These are phyloP conservation scores for Austrofundulus limnaeus DNA, from an alignment of 2,113 vertebrate species.

Conservation along the genomic window DNA sequence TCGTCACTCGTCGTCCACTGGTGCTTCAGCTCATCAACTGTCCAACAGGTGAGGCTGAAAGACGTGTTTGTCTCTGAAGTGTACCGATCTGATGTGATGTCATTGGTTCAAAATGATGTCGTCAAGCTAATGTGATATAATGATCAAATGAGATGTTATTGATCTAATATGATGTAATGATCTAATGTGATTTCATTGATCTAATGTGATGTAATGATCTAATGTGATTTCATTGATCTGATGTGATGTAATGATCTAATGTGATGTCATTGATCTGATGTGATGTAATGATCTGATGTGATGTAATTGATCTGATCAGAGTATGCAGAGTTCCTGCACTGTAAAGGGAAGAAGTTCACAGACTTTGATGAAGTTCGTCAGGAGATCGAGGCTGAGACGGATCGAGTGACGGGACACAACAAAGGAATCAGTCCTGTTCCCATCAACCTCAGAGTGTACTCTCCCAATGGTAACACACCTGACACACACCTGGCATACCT, in stretches of 20 bases:
- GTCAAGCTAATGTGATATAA: too few species aligned
- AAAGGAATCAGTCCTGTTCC: constrained; percentile 96
- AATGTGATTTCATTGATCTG: background rate
- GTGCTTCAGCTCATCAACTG: constrained; percentile 92
- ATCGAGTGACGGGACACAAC: constrained; percentile 91
- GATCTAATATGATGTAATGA: background rate
- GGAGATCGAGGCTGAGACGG: constrained; percentile 95
- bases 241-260: background rate
- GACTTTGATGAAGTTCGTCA: constrained; percentile 95
- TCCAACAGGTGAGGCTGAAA: constrained; percentile 82
- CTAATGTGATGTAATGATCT: background rate
- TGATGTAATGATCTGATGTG: too few species aligned
- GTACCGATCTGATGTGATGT: background rate
- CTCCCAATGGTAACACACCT: constrained; percentile 85
- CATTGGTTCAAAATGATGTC: background rate
- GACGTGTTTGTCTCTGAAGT: background rate
- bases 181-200: background rate
- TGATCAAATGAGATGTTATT: too few species aligned
- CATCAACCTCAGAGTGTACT: constrained; percentile 93
- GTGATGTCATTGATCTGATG: background rate
- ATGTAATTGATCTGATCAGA: constrained; percentile 43
- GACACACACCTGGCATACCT: background rate
- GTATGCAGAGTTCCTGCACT: constrained; percentile 88
- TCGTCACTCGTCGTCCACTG: constrained; percentile 92
- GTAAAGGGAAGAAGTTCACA: constrained; percentile 94